Evolutionary conservation across 2,888 invertebrate genomes (phyloP).

Genomic region (Drosophila aldrichi): DNA sequence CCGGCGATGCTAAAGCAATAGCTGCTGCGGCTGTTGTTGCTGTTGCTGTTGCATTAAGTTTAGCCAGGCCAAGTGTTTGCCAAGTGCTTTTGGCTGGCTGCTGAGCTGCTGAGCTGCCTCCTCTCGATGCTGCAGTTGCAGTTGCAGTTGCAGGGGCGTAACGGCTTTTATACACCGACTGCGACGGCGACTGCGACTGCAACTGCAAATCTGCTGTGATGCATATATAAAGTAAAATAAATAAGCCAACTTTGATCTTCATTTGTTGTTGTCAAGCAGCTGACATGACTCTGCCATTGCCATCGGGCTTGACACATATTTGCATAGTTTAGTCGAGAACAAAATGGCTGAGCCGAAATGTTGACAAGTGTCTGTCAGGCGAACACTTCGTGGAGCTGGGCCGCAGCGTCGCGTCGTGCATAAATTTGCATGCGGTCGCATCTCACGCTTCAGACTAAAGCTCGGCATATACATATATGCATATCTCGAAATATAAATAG

Average conservation of each 20-base stretch:
- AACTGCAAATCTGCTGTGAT: constrained; percentile 23
- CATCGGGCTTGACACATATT: constrained; percentile 70
- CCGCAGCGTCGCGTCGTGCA: constrained; percentile 44
- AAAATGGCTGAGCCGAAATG: constrained; percentile 69
- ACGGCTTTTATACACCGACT: constrained; percentile 42
- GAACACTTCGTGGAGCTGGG: constrained; percentile 37
- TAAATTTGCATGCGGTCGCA: constrained; percentile 75
- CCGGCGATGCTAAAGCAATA: constrained; percentile 35
- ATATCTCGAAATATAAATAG: constrained; percentile 8
- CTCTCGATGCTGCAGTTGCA: constrained; percentile 48
- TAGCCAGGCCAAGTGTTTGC: constrained; percentile 62
- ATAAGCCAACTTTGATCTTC: constrained; percentile 76
- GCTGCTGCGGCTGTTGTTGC: constrained; percentile 10
- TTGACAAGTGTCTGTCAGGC: constrained; percentile 77
- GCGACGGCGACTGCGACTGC: not conserved
- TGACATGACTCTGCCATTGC: constrained; percentile 73
- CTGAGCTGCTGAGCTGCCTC: constrained; percentile 4
- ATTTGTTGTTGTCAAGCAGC: constrained; percentile 76
- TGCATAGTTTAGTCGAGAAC: constrained; percentile 71
- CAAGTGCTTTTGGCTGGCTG: constrained; percentile 43
- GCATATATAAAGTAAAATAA: constrained; percentile 78
- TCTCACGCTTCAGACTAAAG: constrained; percentile 66
- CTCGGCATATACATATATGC: constrained; percentile 21
- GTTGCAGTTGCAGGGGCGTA: constrained; percentile 69
- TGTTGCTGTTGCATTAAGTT: constrained; percentile 9